Percentiles rank a stretch among this genome's conserved stretches.
Conservation (phyloP, 1,140 invertebrate species). For the Zaprionus davidi region DNA sequence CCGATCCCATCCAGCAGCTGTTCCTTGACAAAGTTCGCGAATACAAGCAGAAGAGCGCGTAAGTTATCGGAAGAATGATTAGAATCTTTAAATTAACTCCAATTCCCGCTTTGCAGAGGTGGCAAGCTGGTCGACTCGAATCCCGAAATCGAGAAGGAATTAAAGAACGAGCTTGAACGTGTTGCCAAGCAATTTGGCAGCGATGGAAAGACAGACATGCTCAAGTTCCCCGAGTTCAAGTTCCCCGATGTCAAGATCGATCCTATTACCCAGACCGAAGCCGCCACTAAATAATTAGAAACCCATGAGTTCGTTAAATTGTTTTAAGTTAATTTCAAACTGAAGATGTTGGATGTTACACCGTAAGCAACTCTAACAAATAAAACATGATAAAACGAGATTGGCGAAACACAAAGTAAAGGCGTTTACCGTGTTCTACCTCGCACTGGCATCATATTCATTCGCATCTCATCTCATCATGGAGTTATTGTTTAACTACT, state of each 20-base stretch:
- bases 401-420: constrained; percentile 13
- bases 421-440: constrained; percentile 1
- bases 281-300: constrained; percentile 32
- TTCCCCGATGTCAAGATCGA: constrained; percentile 89
- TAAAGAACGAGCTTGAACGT: constrained; percentile 92
- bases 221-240: constrained; percentile 93
- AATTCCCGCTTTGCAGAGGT: constrained; percentile 85
- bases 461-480: not conserved
- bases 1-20: constrained; percentile 96
- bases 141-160: constrained; percentile 90
- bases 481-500: not conserved
- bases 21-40: constrained; percentile 97
- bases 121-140: constrained; percentile 93
- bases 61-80: constrained; percentile 12
- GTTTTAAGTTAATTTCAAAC: constrained; percentile 56
- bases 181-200: constrained; percentile 92
- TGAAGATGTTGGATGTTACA: constrained; percentile 17
- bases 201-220: constrained; percentile 91
- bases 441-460: not conserved
- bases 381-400: constrained; percentile 27
- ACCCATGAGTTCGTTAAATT: constrained; percentile 58
- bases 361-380: constrained; percentile 15
- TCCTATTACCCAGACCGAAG: constrained; percentile 84
- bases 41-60: constrained; percentile 87
- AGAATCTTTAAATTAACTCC: not conserved